phyloP scores from a whole-genome alignment of 2,888 invertebrate genomes.

The Incurvaria masculella region DNA sequence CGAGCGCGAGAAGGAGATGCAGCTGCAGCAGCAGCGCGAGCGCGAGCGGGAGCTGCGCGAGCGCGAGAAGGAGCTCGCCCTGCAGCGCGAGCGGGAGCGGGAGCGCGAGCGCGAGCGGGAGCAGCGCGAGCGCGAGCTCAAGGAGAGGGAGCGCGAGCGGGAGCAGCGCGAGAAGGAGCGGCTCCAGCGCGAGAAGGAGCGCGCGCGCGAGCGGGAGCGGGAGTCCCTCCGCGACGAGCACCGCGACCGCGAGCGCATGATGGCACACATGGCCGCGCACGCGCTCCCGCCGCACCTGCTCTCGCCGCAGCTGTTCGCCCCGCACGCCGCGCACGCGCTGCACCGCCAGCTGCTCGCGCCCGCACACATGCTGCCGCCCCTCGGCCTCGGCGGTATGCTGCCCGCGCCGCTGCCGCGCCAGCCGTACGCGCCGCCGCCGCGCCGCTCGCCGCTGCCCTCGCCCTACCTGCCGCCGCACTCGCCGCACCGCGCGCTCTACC shows the following conservation, averaged over 20 bases:
- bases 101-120: conserved; percentile 40
- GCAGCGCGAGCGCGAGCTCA: conserved; percentile 23
- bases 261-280: conserved; percentile 12
- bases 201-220: conserved; percentile 43
- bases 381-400: conserved; percentile 5
- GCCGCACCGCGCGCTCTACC: conserved; percentile 13
- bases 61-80: conserved; percentile 52
- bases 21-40: conserved; percentile 49
- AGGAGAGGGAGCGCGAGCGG: conserved; percentile 27
- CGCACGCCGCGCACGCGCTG: conserved; percentile 31
- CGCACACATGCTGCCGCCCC: conserved; percentile 18
- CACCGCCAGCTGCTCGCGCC: conserved; percentile 22
- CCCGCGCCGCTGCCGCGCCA: conserved; percentile 21
- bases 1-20: conserved; percentile 49
- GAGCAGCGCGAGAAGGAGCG: conserved; percentile 45
- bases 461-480: conserved; percentile 8
- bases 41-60: conserved; percentile 55
- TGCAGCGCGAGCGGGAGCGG: conserved; percentile 51
- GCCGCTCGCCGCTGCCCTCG: conserved; percentile 5
- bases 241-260: conserved; percentile 25
- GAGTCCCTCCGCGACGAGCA: conserved; percentile 31
- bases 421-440: conserved; percentile 12
- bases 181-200: conserved; percentile 30
- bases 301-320: conserved; percentile 20
- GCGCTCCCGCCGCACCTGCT: conserved; percentile 21